Percentiles rank a stretch among this genome's conserved stretches.
phyloP scores from a whole-genome alignment of 2,113 vertebrate species.

The Pygoscelis antarcticus region DNA sequence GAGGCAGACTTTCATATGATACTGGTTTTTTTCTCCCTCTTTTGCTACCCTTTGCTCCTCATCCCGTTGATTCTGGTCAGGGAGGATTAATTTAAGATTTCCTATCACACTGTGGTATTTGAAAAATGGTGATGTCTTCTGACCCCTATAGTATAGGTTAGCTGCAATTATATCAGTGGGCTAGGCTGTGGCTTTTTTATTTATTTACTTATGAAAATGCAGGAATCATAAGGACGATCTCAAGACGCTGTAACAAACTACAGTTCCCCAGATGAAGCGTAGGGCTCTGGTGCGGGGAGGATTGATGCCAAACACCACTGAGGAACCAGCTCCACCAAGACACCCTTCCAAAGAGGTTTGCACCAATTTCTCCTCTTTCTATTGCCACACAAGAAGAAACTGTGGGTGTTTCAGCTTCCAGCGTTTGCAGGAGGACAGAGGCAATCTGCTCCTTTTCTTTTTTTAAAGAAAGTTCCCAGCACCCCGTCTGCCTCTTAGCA shows the following conservation, averaged over 20 bases:
- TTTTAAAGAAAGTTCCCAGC: not conserved
- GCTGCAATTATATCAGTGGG: not conserved
- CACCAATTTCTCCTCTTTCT: not conserved
- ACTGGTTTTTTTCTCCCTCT: not conserved
- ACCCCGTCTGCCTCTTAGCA: accelerated
- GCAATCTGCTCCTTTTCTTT: accelerated
- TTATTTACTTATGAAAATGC: not conserved
- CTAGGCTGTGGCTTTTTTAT: not conserved
- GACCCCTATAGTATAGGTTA: not conserved
- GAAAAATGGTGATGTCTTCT: not conserved
- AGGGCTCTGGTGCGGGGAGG: not conserved
- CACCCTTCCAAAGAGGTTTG: not conserved
- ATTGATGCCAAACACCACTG: accelerated
- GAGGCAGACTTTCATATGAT: not conserved
- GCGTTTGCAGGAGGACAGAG: accelerated
- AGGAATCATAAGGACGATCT: accelerated
- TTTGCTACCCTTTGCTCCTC: not conserved
- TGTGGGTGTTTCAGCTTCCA: not conserved
- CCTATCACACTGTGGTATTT: not conserved
- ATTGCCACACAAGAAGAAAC: accelerated
- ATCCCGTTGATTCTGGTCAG: not conserved
- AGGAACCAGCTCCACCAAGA: too few relatives aligned
- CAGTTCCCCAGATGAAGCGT: accelerated
- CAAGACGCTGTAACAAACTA: not conserved
- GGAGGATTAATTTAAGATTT: not conserved